Evolutionary conservation across 1,140 invertebrate species (phyloP), one percentile per base, ranked within the genome.

Genomic region (Drosophila prosaltans): DNA sequence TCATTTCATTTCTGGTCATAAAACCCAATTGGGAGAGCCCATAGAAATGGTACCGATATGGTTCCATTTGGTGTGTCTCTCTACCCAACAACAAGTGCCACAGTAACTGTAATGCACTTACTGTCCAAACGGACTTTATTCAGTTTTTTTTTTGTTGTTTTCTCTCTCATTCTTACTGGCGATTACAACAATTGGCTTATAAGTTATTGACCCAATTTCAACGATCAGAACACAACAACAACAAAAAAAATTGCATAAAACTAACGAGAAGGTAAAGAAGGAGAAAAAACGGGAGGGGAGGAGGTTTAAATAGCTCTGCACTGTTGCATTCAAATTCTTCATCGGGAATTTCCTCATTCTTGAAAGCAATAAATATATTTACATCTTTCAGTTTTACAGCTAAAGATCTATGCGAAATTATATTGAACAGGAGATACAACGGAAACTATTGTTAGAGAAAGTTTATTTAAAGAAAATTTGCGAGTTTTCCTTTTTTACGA

Each of bases 131-230:
- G 71, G 67, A 70, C 61, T 76, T 39, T 59, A 76, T 77, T 60
- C 73, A 61, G 55, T 77, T 69, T 70, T 41, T 45, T 16, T 16
- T 16, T 16, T 16, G 16, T 16, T 16, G 16, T 16, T 16, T 16
- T 32, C 36, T 26, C 51, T 16, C 7, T 36, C 72, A 69, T 24
- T 26, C 9, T 51, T 24, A 51, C 45, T 51, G 45, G 45, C 21
- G 45, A 51, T 51, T 51, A 51, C 45, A 51, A 67, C 54, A 78
- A 77, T 68, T 74, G 74, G 74, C 74, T 78, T 77, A 78, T 55
- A 78, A 78, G 74, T 78, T 78, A 78, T 78, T 78, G 74, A 78
- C 74, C 74, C 67, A 78, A 78, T 77, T 78, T 45, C 36, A 62
- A 28, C 45, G 21, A 51, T 51, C 45, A 26, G 1, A 51, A 9